Evolutionary conservation across 2,113 vertebrate species (phyloP).

Genomic region (Diadophis punctatus): DNA sequence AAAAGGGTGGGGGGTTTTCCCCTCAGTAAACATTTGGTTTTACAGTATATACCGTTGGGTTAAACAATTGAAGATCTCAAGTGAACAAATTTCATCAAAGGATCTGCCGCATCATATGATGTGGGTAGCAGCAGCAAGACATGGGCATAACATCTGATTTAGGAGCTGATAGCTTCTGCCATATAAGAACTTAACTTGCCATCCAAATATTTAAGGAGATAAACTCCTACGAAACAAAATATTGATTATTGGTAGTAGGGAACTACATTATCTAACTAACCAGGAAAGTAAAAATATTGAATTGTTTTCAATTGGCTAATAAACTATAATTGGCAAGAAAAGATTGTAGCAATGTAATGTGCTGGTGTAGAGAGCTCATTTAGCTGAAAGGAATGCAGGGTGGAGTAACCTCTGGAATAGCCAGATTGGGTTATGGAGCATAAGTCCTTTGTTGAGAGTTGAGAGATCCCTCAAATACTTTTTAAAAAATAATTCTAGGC

Average conservation of each 20-base stretch:
- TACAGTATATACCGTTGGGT: neutral
- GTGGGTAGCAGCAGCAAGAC: neutral
- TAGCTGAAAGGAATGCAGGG: too few species aligned
- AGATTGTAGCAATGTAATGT: neutral
- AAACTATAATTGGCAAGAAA: neutral
- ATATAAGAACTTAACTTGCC: neutral
- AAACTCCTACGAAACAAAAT: neutral
- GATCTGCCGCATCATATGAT: neutral
- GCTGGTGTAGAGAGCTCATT: neutral
- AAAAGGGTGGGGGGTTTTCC: neutral
- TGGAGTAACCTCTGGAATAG: neutral
- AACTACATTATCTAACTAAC: neutral
- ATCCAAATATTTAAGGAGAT: neutral
- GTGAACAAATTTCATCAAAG: neutral
- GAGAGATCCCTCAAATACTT: neutral
- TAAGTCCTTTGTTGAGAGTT: neutral
- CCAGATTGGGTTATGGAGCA: neutral
- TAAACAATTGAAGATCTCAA: neutral
- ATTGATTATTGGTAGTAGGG: neutral
- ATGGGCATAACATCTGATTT: neutral
- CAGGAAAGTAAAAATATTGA: neutral
- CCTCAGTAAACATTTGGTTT: neutral
- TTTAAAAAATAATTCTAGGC: constrained; percentile 69
- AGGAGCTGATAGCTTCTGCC: neutral
- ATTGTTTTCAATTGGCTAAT: neutral